These are phyloP conservation scores for Bubo scandiacus DNA, from an alignment of 2,113 vertebrate genomes.

Conservation along the genomic window DNA sequence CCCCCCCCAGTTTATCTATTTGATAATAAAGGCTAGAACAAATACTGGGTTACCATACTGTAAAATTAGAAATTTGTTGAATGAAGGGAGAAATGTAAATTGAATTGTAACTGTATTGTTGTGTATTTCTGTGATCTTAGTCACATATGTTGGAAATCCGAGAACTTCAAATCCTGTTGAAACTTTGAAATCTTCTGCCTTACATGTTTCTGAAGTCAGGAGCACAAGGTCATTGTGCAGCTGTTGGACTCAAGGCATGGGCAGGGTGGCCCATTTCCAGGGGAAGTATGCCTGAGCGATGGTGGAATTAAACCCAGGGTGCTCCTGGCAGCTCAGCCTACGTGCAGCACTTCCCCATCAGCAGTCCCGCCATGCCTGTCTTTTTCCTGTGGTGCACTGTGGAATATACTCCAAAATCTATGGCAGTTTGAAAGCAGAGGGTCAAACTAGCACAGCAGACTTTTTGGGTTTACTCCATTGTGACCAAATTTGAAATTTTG, in stretches of 20 bases:
- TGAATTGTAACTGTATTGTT: neutral
- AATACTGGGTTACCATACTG: neutral
- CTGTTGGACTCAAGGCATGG: neutral
- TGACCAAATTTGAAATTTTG: neutral
- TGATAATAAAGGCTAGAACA: neutral
- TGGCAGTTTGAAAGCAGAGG: neutral
- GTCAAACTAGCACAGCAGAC: neutral
- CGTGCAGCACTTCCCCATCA: neutral
- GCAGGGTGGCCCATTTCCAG: neutral
- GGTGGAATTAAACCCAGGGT: accelerated
- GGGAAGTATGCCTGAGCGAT: accelerated
- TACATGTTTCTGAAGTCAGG: accelerated
- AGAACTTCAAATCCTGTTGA: neutral
- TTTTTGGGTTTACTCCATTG: neutral
- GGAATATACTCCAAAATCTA: neutral
- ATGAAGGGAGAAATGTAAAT: neutral
- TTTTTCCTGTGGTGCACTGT: neutral
- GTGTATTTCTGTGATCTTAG: neutral
- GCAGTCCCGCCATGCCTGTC: accelerated
- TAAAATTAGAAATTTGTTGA: neutral
- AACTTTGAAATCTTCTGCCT: neutral
- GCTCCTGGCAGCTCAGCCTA: neutral
- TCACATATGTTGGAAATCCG: neutral
- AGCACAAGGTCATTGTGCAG: neutral
- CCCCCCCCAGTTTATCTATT: neutral